Percentiles rank a stretch among this genome's conserved stretches.
These are phyloP conservation scores for Chrysomela aeneicollis DNA, from an alignment of 2,888 invertebrate species.

Conservation along the genomic window DNA sequence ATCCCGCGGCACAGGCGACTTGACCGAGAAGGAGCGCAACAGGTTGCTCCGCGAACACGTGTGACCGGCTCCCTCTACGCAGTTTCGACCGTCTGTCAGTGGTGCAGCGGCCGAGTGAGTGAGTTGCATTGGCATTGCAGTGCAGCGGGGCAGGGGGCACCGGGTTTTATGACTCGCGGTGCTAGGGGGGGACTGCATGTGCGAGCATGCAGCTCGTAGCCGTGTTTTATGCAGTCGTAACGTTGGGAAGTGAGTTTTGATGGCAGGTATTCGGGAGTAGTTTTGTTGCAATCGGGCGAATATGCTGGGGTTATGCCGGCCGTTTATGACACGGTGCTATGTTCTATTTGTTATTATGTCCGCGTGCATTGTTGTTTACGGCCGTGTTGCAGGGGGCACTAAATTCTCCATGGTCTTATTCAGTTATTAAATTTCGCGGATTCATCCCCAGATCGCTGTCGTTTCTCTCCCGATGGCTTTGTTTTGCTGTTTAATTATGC, in stretches of 20 bases:
- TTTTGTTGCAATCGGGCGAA: slow-evolving; percentile 57
- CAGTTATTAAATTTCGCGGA: slow-evolving; percentile 55
- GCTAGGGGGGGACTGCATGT: slow-evolving; percentile 58
- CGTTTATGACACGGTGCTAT: slow-evolving; percentile 57
- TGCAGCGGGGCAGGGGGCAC: slow-evolving; percentile 56
- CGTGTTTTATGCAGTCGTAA: slow-evolving; percentile 61
- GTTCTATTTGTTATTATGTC: slow-evolving; percentile 58
- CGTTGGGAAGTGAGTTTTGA: slow-evolving; percentile 62
- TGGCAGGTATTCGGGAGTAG: slow-evolving; percentile 57
- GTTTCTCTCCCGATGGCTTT: slow-evolving; percentile 12
- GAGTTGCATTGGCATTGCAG: slow-evolving; percentile 58
- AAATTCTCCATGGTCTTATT: slow-evolving; percentile 54
- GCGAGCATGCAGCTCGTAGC: slow-evolving; percentile 61
- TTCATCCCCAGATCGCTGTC: slow-evolving; percentile 45
- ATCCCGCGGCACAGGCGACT: slow-evolving; percentile 5
- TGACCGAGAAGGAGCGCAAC: slow-evolving; percentile 32
- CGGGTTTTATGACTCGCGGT: slow-evolving; percentile 56
- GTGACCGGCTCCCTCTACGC: slow-evolving; percentile 38
- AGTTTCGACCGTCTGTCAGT: slow-evolving; percentile 60
- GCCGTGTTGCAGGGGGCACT: slow-evolving; percentile 45
- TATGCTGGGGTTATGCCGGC: slow-evolving; percentile 56
- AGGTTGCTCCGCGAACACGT: slow-evolving; percentile 28
- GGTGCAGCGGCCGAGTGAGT: slow-evolving; percentile 59
- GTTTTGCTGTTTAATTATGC: slow-evolving; percentile 19
- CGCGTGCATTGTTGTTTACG: slow-evolving; percentile 44